phyloP scores from a whole-genome alignment of 1,140 invertebrate genomes.

The Carposina sasakii region DNA sequence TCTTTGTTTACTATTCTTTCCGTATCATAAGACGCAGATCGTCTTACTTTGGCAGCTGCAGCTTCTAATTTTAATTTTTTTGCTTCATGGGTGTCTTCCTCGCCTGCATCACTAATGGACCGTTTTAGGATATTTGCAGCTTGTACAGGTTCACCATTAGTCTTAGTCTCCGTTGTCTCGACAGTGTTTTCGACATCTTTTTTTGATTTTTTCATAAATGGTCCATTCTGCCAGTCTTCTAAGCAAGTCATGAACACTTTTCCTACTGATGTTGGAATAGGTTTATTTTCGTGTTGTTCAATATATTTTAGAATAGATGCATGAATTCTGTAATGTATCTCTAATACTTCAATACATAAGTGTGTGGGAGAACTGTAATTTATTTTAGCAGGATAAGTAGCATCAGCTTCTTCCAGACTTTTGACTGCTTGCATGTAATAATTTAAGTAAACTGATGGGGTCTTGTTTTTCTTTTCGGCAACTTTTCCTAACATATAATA shows the following conservation, averaged over 20 bases:
- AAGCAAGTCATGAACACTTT: slow-evolving; percentile 61
- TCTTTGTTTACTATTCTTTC: slow-evolving; percentile 44
- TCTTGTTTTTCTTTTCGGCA: slow-evolving; percentile 84
- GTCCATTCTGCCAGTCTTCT: slow-evolving; percentile 56
- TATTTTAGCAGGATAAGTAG: slow-evolving; percentile 89
- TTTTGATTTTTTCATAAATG: slow-evolving; percentile 55
- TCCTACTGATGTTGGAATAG: slow-evolving; percentile 57
- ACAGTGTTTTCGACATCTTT: slow-evolving; percentile 35
- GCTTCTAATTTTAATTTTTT: slow-evolving; percentile 56
- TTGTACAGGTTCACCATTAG: slow-evolving; percentile 37
- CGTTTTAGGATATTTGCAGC: slow-evolving; percentile 62
- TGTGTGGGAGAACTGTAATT: slow-evolving; percentile 87
- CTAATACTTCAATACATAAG: slow-evolving; percentile 91
- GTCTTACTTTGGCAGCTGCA: slow-evolving; percentile 60
- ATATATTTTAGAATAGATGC: slow-evolving; percentile 89
- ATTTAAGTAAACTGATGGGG: slow-evolving; percentile 82
- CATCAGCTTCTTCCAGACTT: slow-evolving; percentile 84
- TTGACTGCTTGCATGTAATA: slow-evolving; percentile 85
- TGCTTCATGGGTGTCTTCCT: slow-evolving; percentile 54
- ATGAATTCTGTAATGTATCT: slow-evolving; percentile 88
- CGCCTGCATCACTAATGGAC: slow-evolving; percentile 58
- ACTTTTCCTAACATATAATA: slow-evolving; percentile 96
- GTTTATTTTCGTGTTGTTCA: slow-evolving; percentile 77
- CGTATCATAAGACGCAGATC: slow-evolving; percentile 61
- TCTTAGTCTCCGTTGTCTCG: slow-evolving; percentile 29